phyloP scores from a whole-genome alignment of 2,113 vertebrate species.

The Pan troglodytes region NHGRI_mPanTro3-v2.1_pri NC_072407.2:20176001-20176500 shows the following conservation, averaged over 20 bases:
- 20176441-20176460: constrained; percentile 68
- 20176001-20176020: constrained; percentile 76
- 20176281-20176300: constrained; percentile 71
- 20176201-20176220: constrained; percentile 58
- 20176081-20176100: constrained; percentile 91
- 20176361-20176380: constrained; percentile 74
- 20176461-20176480: constrained; percentile 71
- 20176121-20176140: constrained; percentile 90
- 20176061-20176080: constrained; percentile 87
- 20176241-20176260: constrained; percentile 68
- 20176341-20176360: constrained; percentile 67
- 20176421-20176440: constrained; percentile 58
- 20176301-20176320: constrained; percentile 67
- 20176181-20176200: constrained; percentile 68
- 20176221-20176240: constrained; percentile 58
- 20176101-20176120: constrained; percentile 95
- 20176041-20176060: constrained; percentile 86
- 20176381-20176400: constrained; percentile 58
- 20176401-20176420: constrained; percentile 80
- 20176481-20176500: constrained; percentile 44
- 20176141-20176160: constrained; percentile 82
- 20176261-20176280: constrained; percentile 48
- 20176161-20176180: constrained; percentile 74
- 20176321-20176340: constrained; percentile 79
- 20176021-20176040: constrained; percentile 83